Conservation (phyloP, 2,113 vertebrate species). For the Malurus elegans region DNA sequence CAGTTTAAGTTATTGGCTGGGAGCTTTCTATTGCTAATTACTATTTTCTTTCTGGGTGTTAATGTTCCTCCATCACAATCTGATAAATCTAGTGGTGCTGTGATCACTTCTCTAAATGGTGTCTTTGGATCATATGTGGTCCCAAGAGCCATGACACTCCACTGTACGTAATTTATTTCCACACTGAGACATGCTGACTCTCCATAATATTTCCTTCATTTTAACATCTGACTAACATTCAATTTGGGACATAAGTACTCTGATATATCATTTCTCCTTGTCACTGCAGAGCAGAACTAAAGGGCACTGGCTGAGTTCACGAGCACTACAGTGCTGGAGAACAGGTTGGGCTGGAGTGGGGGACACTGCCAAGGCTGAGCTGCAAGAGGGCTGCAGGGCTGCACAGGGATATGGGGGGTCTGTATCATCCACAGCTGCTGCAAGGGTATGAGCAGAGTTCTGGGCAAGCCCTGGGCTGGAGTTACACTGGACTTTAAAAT, state of each 20-base stretch:
- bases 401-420: background rate
- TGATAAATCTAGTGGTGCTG: constrained; percentile 10
- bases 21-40: constrained; percentile 42
- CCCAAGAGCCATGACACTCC: constrained; percentile 31
- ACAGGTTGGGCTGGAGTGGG: background rate
- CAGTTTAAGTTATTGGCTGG: constrained; percentile 39
- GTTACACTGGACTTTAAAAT: background rate
- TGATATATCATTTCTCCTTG: background rate
- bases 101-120: constrained; percentile 37
- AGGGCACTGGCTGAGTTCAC: background rate
- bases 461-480: background rate
- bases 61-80: constrained; percentile 1
- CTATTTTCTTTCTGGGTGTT: constrained; percentile 25
- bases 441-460: background rate
- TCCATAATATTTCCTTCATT: constrained; percentile 36
- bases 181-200: background rate
- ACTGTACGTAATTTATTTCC: background rate
- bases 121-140: constrained; percentile 9
- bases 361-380: background rate
- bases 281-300: background rate
- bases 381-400: background rate
- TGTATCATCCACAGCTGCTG: background rate
- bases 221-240: constrained; percentile 34
- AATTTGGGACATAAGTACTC: background rate
- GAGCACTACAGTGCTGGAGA: background rate